Evolutionary conservation across 1,140 invertebrate species (phyloP), one percentile per base, ranked within the genome.

Genomic region (Brachionus calyciflorus): DNA sequence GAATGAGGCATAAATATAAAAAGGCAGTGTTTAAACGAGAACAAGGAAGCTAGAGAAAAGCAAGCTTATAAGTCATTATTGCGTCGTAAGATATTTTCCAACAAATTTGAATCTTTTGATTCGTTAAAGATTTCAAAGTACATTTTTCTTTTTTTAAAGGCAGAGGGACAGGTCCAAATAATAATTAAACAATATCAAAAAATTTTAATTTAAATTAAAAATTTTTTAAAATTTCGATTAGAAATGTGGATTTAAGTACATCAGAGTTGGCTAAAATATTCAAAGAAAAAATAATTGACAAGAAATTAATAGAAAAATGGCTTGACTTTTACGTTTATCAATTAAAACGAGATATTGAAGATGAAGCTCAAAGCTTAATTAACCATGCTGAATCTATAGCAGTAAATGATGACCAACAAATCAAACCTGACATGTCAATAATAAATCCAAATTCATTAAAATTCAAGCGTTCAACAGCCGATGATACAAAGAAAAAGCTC

Each of bases 301-400:
- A 49, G 51, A 73, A 37, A 9, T 41, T 73, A 33, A 37, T 73
- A 1, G 69, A 73, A 26, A 73, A 73, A 12, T 73, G 69, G 69
- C 24, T 73, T 21, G 69, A 73, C 19, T 73, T 51, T 53, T 73
- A 24, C 33, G 51, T 19, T 0, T 7, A n/a, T n/a, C 46, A 73
- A 14, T 17, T 73, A 6, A 73, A 73, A 17, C 44, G 33, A 53
- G 69, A 49, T 28, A 21, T 73, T 10, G 2, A 14, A 0, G 33
- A 24, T n/a, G 37, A 46, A 41, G 41, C 37, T 21, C 37, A 65
- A 9, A 26, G 21, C 12, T 28, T 65, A 28, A 65, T 65, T 9
- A 65, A 41, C 24, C 40, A 65, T 9, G 19, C 24, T 1, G 60
- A 65, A 24, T 1, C 26, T 21, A 14, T 24, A 10, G 19, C 30